Evolutionary conservation across 2,888 invertebrate genomes (phyloP).

Genomic region (Trissoscelio sp.): DNA sequence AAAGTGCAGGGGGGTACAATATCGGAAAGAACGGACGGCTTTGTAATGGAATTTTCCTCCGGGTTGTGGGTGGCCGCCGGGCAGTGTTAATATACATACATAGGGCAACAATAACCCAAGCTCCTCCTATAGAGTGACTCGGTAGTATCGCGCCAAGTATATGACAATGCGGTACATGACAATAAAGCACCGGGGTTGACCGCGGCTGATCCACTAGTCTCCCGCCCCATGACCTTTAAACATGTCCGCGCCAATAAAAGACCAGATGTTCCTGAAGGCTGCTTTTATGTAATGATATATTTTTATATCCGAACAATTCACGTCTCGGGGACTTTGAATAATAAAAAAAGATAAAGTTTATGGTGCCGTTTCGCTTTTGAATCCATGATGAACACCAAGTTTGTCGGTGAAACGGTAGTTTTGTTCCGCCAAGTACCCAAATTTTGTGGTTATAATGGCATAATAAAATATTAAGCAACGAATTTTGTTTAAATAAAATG

Average conservation of each 20-base stretch:
- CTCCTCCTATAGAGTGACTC: conserved; percentile 59
- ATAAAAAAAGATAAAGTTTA: conserved; percentile 49
- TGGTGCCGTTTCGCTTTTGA: conserved; percentile 2
- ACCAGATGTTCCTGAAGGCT: conserved; percentile 48
- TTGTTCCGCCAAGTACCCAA: too few species aligned
- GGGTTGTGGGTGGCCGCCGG: conserved; percentile 51
- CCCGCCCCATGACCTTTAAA: conserved; percentile 18
- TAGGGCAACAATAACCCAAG: conserved; percentile 54
- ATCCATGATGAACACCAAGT: background rate
- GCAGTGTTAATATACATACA: conserved; percentile 60
- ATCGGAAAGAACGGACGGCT: conserved; percentile 59
- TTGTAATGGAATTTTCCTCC: conserved; percentile 64
- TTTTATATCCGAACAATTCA: conserved; percentile 44
- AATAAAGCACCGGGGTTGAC: conserved; percentile 53
- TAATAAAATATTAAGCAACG: too few species aligned
- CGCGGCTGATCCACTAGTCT: conserved; percentile 21
- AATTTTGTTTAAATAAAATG: too few species aligned
- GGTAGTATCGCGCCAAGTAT: conserved; percentile 53
- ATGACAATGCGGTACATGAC: conserved; percentile 56
- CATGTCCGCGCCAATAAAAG: conserved; percentile 37
- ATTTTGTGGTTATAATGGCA: too few species aligned
- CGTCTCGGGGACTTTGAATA: conserved; percentile 28
- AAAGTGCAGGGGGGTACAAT: conserved; percentile 50
- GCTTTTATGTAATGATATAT: conserved; percentile 47
- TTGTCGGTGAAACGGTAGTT: background rate